A percentile compares a stretch with the other conserved stretches of the same genome.
Conservation (phyloP, 2,113 vertebrate genomes). For the Indicator indicator region DNA sequence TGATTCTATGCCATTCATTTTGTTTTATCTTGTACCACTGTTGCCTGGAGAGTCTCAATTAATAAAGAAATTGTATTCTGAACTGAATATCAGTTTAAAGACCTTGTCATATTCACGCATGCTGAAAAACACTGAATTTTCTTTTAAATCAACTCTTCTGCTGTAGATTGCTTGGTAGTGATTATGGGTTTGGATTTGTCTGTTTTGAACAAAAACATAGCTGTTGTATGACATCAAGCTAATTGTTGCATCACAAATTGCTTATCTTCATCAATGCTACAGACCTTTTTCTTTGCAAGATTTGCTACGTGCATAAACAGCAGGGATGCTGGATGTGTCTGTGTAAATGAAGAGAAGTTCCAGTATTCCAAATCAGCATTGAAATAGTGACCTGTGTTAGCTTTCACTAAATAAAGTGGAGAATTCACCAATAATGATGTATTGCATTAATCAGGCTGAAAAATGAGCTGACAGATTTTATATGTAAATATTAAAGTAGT, state of each 20-base stretch:
- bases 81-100: conserved; percentile 51
- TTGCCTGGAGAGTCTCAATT: conserved; percentile 60
- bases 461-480: neutral
- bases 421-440: neutral
- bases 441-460: neutral
- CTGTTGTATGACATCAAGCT: neutral
- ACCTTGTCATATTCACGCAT: neutral
- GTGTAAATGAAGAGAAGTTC: neutral
- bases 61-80: conserved; percentile 60
- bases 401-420: neutral
- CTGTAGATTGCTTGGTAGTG: neutral
- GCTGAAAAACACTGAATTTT: neutral
- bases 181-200: neutral
- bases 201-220: neutral
- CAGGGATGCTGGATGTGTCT: neutral
- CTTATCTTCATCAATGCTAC: neutral
- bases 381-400: neutral
- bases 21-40: conserved; percentile 52
- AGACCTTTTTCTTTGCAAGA: neutral
- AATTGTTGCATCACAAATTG: neutral
- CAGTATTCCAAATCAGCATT: neutral
- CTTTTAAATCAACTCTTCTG: neutral
- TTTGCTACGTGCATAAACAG: neutral
- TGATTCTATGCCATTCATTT: conserved; percentile 60
- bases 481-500: neutral